These are phyloP conservation scores for Podabrus alpinus DNA, from an alignment of 2,888 invertebrate genomes.

Conservation along the genomic window DNA sequence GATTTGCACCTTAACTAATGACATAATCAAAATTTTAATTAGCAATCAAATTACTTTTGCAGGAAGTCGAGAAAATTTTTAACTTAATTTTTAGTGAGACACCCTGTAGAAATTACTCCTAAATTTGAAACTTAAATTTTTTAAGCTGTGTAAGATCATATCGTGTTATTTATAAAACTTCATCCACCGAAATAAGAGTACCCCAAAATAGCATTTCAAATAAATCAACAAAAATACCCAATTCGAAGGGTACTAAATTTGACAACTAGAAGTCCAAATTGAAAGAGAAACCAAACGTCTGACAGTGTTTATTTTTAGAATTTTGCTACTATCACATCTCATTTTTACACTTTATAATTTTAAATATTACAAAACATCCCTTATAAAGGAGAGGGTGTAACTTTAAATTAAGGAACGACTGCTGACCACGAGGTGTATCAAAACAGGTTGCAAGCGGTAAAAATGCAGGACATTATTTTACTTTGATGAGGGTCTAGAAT, in stretches of 20 bases:
- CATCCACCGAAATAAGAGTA: neutral
- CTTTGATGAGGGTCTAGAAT: constrained; percentile 55
- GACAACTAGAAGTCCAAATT: neutral
- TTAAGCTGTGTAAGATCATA: neutral
- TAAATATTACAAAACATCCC: constrained; percentile 14
- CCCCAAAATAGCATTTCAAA: neutral
- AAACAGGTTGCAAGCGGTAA: constrained; percentile 46
- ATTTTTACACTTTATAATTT: neutral
- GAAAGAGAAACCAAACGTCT: neutral
- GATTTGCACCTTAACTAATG: no score
- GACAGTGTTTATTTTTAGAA: neutral
- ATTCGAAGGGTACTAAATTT: neutral
- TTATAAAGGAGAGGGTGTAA: constrained; percentile 26
- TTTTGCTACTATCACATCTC: neutral
- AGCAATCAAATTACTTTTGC: no score
- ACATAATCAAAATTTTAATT: no score
- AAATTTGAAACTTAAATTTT: neutral
- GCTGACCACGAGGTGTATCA: constrained; percentile 37
- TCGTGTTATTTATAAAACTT: neutral
- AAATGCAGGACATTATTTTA: constrained; percentile 47
- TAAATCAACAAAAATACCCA: neutral
- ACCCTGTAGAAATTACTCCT: neutral
- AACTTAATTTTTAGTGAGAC: no score
- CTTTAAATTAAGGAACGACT: constrained; percentile 31
- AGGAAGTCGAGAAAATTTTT: no score